A percentile compares a stretch with the other conserved stretches of the same genome.
These are phyloP conservation scores for Ophthalmolycus amberensis DNA, from an alignment of 2,113 vertebrate species.

Conservation along the genomic window DNA sequence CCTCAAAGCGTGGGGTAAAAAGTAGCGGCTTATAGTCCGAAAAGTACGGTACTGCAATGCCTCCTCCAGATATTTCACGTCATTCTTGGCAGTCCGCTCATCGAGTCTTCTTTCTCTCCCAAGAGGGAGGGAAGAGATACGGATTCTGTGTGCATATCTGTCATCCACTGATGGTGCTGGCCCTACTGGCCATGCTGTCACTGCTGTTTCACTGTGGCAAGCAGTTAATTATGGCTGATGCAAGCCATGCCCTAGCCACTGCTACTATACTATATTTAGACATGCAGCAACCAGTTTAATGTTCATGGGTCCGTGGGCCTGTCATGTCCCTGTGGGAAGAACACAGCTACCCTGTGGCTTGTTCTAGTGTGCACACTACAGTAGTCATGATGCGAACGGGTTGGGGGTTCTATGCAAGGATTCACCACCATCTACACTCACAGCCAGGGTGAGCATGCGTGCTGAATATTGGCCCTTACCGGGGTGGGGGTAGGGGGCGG, in stretches of 20 bases:
- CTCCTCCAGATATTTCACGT: too few relatives aligned
- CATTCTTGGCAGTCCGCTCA: too few relatives aligned
- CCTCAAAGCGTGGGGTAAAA: too few relatives aligned
- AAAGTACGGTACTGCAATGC: too few relatives aligned
- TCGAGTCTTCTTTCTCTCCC: too few relatives aligned
- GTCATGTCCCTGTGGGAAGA: constrained; percentile 17
- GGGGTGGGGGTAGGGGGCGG: background rate
- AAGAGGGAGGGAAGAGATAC: too few relatives aligned
- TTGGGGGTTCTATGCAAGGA: constrained; percentile 21
- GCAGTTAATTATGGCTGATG: constrained; percentile 45
- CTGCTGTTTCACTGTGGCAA: constrained; percentile 13
- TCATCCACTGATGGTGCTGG: constrained; percentile 1
- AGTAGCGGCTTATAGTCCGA: too few relatives aligned
- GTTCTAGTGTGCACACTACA: constrained; percentile 36
- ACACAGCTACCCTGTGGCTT: constrained; percentile 15
- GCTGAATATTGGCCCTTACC: constrained; percentile 34
- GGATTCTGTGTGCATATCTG: constrained; percentile 1
- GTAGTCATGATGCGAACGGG: too few relatives aligned
- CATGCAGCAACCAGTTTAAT: constrained; percentile 4
- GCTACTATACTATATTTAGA: constrained; percentile 48
- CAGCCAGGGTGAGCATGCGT: constrained; percentile 7
- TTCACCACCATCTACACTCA: constrained; percentile 28
- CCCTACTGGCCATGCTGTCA: constrained; percentile 6
- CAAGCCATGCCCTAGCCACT: constrained; percentile 9
- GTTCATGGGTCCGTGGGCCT: constrained; percentile 18